A percentile compares a stretch with the other conserved stretches of the same genome.
phyloP scores from a whole-genome alignment of 2,888 invertebrate species.

The Silvanus unidentatus region DNA sequence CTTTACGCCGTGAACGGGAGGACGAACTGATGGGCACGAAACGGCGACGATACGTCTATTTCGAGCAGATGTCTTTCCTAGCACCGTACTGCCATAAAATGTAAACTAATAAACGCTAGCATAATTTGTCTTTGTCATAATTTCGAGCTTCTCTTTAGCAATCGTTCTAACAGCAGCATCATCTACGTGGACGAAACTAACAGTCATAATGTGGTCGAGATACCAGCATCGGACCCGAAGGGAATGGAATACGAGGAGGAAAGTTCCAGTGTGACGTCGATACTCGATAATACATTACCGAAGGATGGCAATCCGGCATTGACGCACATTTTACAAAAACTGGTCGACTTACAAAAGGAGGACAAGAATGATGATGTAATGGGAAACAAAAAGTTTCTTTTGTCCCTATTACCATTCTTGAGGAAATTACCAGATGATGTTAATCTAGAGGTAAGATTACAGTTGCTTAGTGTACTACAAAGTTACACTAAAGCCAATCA shows the following conservation, averaged over 20 bases:
- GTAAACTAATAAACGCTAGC: slow-evolving; percentile 16
- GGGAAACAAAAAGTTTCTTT: slow-evolving; percentile 34
- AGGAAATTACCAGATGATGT: slow-evolving; percentile 34
- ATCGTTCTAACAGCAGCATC: too few relatives aligned
- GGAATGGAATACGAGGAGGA: too few relatives aligned
- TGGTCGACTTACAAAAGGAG: slow-evolving; percentile 17
- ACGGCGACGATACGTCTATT: slow-evolving; percentile 29
- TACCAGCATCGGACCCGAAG: too few relatives aligned
- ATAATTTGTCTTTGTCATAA: too few relatives aligned
- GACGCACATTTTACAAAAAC: too few relatives aligned
- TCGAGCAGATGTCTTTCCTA: slow-evolving; percentile 30
- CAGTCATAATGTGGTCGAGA: too few relatives aligned
- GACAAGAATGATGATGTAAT: slow-evolving; percentile 30
- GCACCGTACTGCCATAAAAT: slow-evolving; percentile 20
- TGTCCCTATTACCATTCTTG: slow-evolving; percentile 35
- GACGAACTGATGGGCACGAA: slow-evolving; percentile 12
- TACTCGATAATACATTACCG: too few relatives aligned
- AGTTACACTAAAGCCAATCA: slow-evolving; percentile 10
- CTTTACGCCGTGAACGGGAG: slow-evolving; percentile 26
- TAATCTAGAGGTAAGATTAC: slow-evolving; percentile 34
- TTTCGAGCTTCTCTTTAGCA: too few relatives aligned
- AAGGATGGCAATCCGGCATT: too few relatives aligned
- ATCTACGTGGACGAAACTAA: too few relatives aligned
- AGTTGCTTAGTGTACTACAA: slow-evolving; percentile 33
- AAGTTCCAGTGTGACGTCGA: too few relatives aligned